Conservation (phyloP, 1,140 invertebrate genomes). For the Sweltsa coloradensis region DNA sequence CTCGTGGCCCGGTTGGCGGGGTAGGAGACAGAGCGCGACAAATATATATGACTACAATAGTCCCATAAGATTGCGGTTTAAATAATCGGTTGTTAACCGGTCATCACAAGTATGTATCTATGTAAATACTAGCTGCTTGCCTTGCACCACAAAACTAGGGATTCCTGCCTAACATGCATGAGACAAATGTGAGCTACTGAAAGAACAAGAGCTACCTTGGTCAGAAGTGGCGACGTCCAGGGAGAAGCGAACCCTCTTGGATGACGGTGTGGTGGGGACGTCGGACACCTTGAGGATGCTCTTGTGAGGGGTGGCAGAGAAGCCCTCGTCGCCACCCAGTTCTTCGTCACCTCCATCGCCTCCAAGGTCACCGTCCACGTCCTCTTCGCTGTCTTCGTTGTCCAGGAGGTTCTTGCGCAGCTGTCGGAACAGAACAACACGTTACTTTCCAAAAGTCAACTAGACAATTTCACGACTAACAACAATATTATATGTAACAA, state of each 20-base stretch:
- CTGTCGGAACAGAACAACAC: conserved; percentile 11
- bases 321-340: conserved; percentile 29
- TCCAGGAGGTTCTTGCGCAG: conserved; percentile 18
- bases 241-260: conserved; percentile 24
- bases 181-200: no score
- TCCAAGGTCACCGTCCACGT: conserved; percentile 29
- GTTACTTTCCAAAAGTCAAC: conserved; percentile 10
- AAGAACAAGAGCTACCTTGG: not conserved
- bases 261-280: conserved; percentile 22
- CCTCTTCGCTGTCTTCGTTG: conserved; percentile 36
- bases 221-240: not conserved
- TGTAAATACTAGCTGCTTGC: no score
- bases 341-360: conserved; percentile 37
- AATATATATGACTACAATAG: no score
- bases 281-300: no score
- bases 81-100: no score
- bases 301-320: conserved; percentile 5
- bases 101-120: no score
- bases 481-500: conserved; percentile 26
- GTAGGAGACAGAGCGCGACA: no score
- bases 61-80: no score
- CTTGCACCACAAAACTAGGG: no score
- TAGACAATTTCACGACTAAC: not conserved
- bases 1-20: no score
- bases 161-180: no score